Conservation (phyloP, 1,140 invertebrate genomes). For the Psix sp. region DNA sequence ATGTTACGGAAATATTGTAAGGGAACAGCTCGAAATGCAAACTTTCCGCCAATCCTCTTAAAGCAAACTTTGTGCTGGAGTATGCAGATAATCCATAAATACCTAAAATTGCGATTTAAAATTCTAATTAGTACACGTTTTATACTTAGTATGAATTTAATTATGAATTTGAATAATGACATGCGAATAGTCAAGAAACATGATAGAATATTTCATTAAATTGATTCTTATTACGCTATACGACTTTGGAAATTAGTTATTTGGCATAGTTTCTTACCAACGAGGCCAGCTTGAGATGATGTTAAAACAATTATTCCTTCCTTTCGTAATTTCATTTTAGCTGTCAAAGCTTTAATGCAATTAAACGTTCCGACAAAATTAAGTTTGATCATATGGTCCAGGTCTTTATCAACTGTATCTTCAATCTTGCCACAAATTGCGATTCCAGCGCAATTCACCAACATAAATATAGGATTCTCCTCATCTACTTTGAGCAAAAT, state of each 20-base stretch:
- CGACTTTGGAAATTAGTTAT: background rate
- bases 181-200: no score
- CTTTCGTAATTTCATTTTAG: conserved; percentile 83
- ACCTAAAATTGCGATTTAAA: conserved; percentile 69
- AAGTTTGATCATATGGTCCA: conserved; percentile 83
- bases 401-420: conserved; percentile 84
- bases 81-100: conserved; percentile 95
- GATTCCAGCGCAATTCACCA: conserved; percentile 94
- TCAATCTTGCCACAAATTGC: conserved; percentile 89
- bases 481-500: conserved; percentile 80
- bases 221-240: no score
- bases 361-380: conserved; percentile 86
- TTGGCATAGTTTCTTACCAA: conserved; percentile 80
- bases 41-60: conserved; percentile 95
- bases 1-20: conserved; percentile 89
- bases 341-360: conserved; percentile 82
- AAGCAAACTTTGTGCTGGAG: conserved; percentile 94
- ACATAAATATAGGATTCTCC: conserved; percentile 88
- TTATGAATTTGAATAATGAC: no score
- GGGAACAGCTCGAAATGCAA: conserved; percentile 93
- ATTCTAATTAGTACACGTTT: background rate
- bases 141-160: background rate
- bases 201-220: no score
- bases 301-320: conserved; percentile 90
- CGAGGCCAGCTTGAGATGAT: conserved; percentile 91